Evolutionary conservation across 1,140 invertebrate genomes (phyloP).

Genomic region (Drosophila kanapiae): DNA sequence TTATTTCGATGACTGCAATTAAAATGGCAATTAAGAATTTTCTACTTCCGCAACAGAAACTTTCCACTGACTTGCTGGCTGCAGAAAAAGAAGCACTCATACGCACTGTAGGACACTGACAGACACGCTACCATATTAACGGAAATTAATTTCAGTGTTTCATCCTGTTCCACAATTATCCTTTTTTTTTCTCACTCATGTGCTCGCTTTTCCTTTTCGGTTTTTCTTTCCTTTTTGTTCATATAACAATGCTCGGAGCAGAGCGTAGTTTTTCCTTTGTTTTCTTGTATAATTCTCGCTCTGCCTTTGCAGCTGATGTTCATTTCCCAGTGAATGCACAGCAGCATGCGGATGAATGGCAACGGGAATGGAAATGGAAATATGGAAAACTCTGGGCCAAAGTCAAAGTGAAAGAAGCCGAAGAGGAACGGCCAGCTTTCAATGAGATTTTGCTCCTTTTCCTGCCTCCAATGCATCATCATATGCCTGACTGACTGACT

Average conservation of each 20-base stretch:
- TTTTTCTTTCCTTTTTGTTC: conserved; percentile 36
- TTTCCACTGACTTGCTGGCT: conserved; percentile 13
- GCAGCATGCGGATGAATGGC: conserved; percentile 45
- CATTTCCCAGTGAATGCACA: conserved; percentile 72
- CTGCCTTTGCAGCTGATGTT: conserved; percentile 60
- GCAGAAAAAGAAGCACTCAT: conserved; percentile 21
- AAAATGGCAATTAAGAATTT: conserved; percentile 70
- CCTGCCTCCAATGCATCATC: conserved; percentile 45
- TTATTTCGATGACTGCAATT: conserved; percentile 52
- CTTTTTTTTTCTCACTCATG: conserved; percentile 20
- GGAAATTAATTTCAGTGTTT: conserved; percentile 71
- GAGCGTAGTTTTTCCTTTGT: conserved; percentile 41
- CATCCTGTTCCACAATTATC: conserved; percentile 35
- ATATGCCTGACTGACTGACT: conserved; percentile 50
- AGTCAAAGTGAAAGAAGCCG: conserved; percentile 51
- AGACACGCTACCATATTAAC: conserved; percentile 56
- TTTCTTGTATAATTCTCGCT: conserved; percentile 39
- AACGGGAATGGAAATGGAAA: conserved; percentile 29
- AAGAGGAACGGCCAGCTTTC: conserved; percentile 37
- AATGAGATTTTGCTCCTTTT: conserved; percentile 47
- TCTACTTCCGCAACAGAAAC: conserved; percentile 52
- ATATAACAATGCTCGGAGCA: conserved; percentile 52
- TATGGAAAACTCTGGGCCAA: conserved; percentile 47
- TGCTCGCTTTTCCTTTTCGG: conserved; percentile 33
- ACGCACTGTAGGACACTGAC: conserved; percentile 16